A percentile compares a stretch with the other conserved stretches of the same genome.
phyloP scores from a whole-genome alignment of 2,888 invertebrate species.

The Hartigia nigra region DNA sequence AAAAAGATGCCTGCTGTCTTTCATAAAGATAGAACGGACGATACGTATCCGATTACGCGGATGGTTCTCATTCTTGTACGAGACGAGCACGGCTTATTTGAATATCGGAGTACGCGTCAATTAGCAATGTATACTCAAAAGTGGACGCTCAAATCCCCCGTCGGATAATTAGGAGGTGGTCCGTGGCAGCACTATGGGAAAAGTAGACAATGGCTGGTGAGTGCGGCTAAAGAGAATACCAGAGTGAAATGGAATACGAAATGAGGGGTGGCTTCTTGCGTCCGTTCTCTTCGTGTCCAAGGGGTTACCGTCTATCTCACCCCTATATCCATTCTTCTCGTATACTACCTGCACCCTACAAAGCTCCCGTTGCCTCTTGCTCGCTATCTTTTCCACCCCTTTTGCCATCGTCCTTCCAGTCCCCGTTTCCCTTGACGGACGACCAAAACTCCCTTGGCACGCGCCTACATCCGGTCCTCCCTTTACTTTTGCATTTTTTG shows the following conservation, averaged over 20 bases:
- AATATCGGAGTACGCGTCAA: constrained; percentile 40
- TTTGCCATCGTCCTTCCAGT: constrained; percentile 9
- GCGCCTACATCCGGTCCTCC: constrained; percentile 43
- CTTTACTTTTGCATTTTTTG: constrained; percentile 50
- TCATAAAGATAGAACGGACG: background rate
- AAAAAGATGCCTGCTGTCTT: background rate
- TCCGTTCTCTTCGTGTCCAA: constrained; percentile 27
- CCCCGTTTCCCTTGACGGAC: constrained; percentile 8
- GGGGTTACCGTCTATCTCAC: constrained; percentile 2
- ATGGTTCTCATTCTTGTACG: background rate
- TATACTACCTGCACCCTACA: constrained; percentile 1
- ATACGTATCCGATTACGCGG: background rate
- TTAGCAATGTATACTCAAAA: constrained; percentile 36
- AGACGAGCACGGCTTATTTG: constrained; percentile 18
- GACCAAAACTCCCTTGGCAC: constrained; percentile 34
- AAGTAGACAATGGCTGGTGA: constrained; percentile 59
- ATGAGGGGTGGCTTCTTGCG: constrained; percentile 53
- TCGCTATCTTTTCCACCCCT: constrained; percentile 22
- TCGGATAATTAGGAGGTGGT: constrained; percentile 38
- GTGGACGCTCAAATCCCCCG: constrained; percentile 25
- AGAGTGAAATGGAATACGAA: constrained; percentile 62
- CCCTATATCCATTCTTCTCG: constrained; percentile 14
- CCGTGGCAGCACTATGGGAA: constrained; percentile 40
- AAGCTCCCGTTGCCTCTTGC: constrained; percentile 4
- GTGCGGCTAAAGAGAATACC: constrained; percentile 57